Evolutionary conservation across 2,113 vertebrate genomes (phyloP).

Genomic region (Zootoca vivipara): DNA sequence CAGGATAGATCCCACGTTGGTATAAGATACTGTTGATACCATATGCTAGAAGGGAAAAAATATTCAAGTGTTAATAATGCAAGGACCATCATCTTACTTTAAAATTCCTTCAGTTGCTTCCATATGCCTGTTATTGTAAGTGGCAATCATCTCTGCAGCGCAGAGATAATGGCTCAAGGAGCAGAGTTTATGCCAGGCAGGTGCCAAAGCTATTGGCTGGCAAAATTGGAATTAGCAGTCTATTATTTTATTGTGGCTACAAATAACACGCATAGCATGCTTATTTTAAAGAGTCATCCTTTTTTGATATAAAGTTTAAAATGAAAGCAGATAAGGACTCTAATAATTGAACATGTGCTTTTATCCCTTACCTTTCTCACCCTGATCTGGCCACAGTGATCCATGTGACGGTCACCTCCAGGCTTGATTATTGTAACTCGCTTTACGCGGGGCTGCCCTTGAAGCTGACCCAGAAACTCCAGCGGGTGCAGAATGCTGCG

Average conservation of each 20-base stretch:
- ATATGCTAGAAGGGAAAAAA: constrained; percentile 77
- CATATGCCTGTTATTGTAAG: not conserved
- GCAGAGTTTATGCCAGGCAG: not conserved
- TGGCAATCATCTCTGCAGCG: not conserved
- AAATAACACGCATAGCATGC: not conserved
- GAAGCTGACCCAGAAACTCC: too few relatives aligned
- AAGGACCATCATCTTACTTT: not conserved
- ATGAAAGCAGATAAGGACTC: not conserved
- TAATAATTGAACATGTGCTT: not conserved
- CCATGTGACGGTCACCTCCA: too few relatives aligned
- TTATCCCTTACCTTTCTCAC: too few relatives aligned
- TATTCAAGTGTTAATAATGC: not conserved
- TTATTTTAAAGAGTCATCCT: not conserved
- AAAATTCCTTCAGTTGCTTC: not conserved
- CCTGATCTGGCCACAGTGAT: too few relatives aligned
- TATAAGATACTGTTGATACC: constrained; percentile 98
- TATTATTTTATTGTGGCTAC: not conserved
- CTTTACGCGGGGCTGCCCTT: too few relatives aligned
- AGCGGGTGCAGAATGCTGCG: too few relatives aligned
- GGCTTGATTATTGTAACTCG: too few relatives aligned
- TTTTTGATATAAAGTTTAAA: not conserved
- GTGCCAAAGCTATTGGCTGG: not conserved
- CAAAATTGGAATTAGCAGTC: not conserved
- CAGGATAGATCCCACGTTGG: constrained; percentile 94
- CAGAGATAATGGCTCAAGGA: not conserved